phyloP scores from a whole-genome alignment of 2,113 vertebrate genomes.

The Triplophysa tibetana region DNA sequence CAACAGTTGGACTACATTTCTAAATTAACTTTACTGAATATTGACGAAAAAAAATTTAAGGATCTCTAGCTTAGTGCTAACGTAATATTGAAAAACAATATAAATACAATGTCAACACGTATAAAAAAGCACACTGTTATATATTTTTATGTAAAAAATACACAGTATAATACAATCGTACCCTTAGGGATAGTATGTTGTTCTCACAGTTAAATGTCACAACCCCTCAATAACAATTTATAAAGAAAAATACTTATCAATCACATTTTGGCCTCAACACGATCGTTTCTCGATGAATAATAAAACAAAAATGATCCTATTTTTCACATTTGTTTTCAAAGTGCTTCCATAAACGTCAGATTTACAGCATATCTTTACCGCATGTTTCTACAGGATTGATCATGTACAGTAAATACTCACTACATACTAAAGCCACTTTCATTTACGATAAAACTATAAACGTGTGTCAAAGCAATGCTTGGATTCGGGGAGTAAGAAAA shows the following conservation, averaged over 20 bases:
- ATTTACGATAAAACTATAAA: slow-evolving; percentile 58
- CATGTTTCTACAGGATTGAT: slow-evolving; percentile 52
- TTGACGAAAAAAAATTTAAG: too few species aligned
- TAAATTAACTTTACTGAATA: too few species aligned
- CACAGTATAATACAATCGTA: slow-evolving; percentile 71
- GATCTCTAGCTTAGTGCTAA: background rate
- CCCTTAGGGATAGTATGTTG: slow-evolving; percentile 60
- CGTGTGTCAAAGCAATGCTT: slow-evolving; percentile 57
- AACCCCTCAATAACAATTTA: slow-evolving; percentile 63
- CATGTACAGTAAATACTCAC: slow-evolving; percentile 57
- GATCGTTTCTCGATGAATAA: slow-evolving; percentile 59
- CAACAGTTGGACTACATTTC: too few species aligned
- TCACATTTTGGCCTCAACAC: slow-evolving; percentile 56
- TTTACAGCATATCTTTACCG: slow-evolving; percentile 61
- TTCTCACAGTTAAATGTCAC: slow-evolving; percentile 75
- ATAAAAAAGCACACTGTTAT: slow-evolving; percentile 60
- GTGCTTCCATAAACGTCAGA: slow-evolving; percentile 61
- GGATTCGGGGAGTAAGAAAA: slow-evolving; percentile 60
- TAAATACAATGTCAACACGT: slow-evolving; percentile 29
- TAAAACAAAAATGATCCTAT: slow-evolving; percentile 16
- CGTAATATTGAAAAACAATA: slow-evolving; percentile 2
- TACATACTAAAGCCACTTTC: slow-evolving; percentile 57
- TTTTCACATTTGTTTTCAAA: slow-evolving; percentile 47
- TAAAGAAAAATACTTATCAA: slow-evolving; percentile 53
- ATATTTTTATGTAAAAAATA: slow-evolving; percentile 74